phyloP scores from a whole-genome alignment of 2,888 invertebrate genomes.

The Athripsodes cinereus region DNA sequence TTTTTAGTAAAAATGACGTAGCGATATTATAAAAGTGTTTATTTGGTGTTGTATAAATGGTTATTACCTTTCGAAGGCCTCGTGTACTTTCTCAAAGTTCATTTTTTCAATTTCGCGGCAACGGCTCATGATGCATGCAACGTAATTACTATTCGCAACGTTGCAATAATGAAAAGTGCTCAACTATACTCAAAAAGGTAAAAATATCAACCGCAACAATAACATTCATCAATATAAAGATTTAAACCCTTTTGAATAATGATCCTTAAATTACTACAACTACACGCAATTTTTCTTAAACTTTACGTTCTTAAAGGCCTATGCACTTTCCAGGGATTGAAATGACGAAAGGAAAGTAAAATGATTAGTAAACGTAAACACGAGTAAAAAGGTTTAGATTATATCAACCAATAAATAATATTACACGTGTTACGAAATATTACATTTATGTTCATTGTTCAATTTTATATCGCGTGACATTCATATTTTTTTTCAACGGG shows the following conservation, averaged over 20 bases:
- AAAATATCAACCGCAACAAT: too few relatives aligned
- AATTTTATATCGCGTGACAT: conserved; percentile 1
- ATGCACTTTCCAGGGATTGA: conserved; percentile 24
- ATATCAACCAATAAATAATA: too few relatives aligned
- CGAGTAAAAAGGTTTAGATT: background rate
- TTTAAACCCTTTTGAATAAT: background rate
- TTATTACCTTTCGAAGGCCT: background rate
- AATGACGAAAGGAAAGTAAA: conserved; percentile 1
- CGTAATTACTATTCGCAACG: background rate
- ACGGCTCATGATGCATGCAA: background rate
- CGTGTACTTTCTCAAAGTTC: background rate
- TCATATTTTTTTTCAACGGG: background rate
- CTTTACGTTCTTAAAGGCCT: conserved; percentile 9
- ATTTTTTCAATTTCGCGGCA: background rate
- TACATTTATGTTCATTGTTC: too few relatives aligned
- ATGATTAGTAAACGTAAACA: background rate
- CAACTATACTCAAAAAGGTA: too few relatives aligned
- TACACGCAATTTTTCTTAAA: conserved; percentile 4
- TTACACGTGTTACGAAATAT: background rate
- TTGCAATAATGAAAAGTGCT: background rate
- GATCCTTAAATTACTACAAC: background rate
- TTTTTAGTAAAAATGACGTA: background rate
- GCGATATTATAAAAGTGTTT: background rate
- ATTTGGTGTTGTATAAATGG: background rate
- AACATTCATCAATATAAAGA: too few relatives aligned